phyloP scores from a whole-genome alignment of 2,888 invertebrate species.

The Criorhina ranunculi region DNA sequence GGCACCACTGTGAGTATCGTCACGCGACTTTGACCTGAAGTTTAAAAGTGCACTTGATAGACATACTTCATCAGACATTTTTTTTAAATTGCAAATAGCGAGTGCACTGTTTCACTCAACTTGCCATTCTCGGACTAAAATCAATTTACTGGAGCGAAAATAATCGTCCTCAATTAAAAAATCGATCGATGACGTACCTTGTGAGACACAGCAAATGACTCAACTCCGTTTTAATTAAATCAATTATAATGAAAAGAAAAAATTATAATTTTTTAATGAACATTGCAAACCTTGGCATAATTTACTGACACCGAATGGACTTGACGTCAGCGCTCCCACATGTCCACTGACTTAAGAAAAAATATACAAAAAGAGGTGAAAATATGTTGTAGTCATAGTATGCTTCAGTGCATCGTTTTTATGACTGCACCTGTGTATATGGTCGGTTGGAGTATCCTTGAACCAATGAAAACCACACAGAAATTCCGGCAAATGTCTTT shows the following conservation, averaged over 20 bases:
- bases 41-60: too few species aligned
- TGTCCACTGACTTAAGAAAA: conserved; percentile 12
- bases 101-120: too few species aligned
- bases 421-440: conserved; percentile 17
- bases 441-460: conserved; percentile 3
- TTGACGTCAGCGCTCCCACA: conserved; percentile 9
- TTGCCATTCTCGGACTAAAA: too few species aligned
- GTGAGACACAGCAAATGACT: too few species aligned
- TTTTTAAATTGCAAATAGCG: too few species aligned
- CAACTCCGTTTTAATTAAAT: background rate
- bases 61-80: too few species aligned
- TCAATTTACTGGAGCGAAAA: too few species aligned
- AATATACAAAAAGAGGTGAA: conserved; percentile 7
- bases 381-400: conserved; percentile 24
- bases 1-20: too few species aligned
- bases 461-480: background rate
- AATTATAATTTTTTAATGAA: conserved; percentile 9
- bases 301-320: conserved; percentile 42
- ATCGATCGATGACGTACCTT: too few species aligned
- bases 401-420: conserved; percentile 32
- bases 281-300: conserved; percentile 34
- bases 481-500: conserved; percentile 5
- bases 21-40: too few species aligned
- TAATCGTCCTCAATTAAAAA: too few species aligned
- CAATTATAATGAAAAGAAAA: background rate